Conservation (phyloP, 2,797 vertebrate species). For the Cichlasoma orientale region DNA sequence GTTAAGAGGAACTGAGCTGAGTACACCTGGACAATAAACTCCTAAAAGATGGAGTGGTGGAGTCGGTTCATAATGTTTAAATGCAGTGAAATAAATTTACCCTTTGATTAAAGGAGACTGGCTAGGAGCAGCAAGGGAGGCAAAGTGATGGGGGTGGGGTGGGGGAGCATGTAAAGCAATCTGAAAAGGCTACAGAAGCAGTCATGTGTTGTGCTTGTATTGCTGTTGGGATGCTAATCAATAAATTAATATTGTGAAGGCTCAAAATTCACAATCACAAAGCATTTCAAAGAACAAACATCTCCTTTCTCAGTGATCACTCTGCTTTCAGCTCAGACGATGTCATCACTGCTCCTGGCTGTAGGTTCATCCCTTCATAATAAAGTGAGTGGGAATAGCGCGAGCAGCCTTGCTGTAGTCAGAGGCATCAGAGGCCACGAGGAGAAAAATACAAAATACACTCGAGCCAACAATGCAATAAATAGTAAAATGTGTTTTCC, state of each 20-base stretch:
- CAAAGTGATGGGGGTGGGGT: slow-evolving; percentile 1
- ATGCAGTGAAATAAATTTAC: slow-evolving; percentile 27
- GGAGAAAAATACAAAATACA: background rate
- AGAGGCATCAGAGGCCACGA: background rate
- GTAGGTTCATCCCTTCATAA: background rate
- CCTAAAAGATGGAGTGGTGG: background rate
- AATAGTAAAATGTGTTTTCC: slow-evolving; percentile 1
- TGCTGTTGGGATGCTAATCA: slow-evolving; percentile 2
- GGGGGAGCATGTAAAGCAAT: slow-evolving; percentile 7
- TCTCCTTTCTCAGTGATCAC: slow-evolving; percentile 9
- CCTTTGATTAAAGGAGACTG: slow-evolving; percentile 10
- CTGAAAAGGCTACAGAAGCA: slow-evolving; percentile 19
- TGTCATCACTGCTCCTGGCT: slow-evolving; percentile 21
- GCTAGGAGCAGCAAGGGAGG: slow-evolving; percentile 15
- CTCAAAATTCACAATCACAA: slow-evolving; percentile 1
- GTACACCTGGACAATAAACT: slow-evolving; percentile 9
- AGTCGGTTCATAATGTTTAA: slow-evolving; percentile 17
- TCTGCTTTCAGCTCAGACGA: slow-evolving; percentile 28
- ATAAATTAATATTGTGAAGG: background rate
- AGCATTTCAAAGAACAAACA: background rate
- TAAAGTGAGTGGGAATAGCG: background rate
- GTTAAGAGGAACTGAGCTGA: background rate
- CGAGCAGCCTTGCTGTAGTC: background rate
- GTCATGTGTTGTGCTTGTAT: slow-evolving; percentile 1
- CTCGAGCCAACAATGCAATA: background rate